phyloP scores from a whole-genome alignment of 2,113 vertebrate species.

The Speoplatyrhinus poulsoni region DNA sequence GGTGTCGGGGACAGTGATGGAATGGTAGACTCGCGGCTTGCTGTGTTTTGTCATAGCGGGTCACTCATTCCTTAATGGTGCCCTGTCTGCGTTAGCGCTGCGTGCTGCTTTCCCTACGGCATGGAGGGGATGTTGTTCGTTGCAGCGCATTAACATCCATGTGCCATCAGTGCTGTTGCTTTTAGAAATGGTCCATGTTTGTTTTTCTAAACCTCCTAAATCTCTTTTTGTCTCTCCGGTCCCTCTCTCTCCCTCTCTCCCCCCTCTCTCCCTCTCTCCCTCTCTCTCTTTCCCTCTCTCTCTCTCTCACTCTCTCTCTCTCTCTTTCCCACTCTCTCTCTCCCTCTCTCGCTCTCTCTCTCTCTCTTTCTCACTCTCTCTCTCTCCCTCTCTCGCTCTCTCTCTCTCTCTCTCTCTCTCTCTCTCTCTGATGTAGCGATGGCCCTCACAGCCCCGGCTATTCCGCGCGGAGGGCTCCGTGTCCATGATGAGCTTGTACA shows the following conservation, averaged over 20 bases:
- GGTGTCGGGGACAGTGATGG: constrained; percentile 17
- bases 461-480: constrained; percentile 89
- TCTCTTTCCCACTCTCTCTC: constrained; percentile 32
- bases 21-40: constrained; percentile 33
- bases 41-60: constrained; percentile 18
- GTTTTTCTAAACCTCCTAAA: constrained; percentile 52
- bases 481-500: constrained; percentile 93
- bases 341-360: constrained; percentile 44
- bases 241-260: constrained; percentile 10
- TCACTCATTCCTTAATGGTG: constrained; percentile 19
- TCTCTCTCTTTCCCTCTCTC: neutral
- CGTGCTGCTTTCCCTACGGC: constrained; percentile 4
- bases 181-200: constrained; percentile 46
- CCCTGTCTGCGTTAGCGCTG: constrained; percentile 23
- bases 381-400: constrained; percentile 10
- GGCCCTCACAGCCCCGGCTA: constrained; percentile 89
- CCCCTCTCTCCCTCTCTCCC: constrained; percentile 8
- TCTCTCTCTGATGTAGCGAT: constrained; percentile 76
- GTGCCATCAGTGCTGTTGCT: constrained; percentile 49
- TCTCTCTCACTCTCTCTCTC: constrained; percentile 5
- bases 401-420: constrained; percentile 18
- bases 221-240: constrained; percentile 4
- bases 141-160: constrained; percentile 57
- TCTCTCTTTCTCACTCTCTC: constrained; percentile 13
- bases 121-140: constrained; percentile 37